A percentile compares a stretch with the other conserved stretches of the same genome.
phyloP scores from a whole-genome alignment of 2,797 vertebrate genomes.

The Melanitta fusca region DNA sequence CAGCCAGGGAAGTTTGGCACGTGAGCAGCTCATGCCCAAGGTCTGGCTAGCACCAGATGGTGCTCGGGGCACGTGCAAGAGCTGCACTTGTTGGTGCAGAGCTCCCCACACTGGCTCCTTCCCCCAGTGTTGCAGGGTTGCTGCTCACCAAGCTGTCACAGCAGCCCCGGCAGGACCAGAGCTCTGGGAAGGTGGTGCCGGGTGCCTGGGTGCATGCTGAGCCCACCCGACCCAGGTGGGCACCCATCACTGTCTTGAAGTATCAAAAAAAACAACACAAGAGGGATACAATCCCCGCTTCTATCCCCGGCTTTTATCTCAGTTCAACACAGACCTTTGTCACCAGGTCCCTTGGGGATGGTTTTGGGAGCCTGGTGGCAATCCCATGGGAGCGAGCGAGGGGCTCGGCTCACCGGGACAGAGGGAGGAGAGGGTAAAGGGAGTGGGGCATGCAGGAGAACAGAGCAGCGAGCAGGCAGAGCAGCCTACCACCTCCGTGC shows the following conservation, averaged over 20 bases:
- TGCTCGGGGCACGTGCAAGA: not conserved
- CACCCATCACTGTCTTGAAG: not conserved
- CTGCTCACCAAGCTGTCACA: too few species aligned
- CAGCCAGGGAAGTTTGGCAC: not conserved
- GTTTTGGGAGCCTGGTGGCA: not conserved
- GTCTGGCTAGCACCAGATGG: not conserved
- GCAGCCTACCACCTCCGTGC: conserved; percentile 73
- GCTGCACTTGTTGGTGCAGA: not conserved
- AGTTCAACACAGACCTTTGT: not conserved
- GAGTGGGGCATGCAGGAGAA: conserved; percentile 38
- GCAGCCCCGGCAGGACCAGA: too few species aligned
- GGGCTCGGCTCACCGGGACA: not conserved
- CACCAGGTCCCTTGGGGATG: too few species aligned
- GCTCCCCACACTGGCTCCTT: not conserved
- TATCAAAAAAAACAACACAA: not conserved
- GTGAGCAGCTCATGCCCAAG: too few species aligned
- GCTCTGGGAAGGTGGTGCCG: not conserved
- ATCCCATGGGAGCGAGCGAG: too few species aligned
- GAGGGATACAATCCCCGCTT: not conserved
- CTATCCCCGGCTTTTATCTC: not conserved
- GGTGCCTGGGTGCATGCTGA: not conserved
- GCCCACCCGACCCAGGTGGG: not conserved
- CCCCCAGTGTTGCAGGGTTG: too few species aligned
- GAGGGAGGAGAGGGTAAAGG: not conserved
- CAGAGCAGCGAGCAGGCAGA: conserved; percentile 18